phyloP scores from a whole-genome alignment of 1,140 invertebrate genomes.

The Nasonia longicornis region DNA sequence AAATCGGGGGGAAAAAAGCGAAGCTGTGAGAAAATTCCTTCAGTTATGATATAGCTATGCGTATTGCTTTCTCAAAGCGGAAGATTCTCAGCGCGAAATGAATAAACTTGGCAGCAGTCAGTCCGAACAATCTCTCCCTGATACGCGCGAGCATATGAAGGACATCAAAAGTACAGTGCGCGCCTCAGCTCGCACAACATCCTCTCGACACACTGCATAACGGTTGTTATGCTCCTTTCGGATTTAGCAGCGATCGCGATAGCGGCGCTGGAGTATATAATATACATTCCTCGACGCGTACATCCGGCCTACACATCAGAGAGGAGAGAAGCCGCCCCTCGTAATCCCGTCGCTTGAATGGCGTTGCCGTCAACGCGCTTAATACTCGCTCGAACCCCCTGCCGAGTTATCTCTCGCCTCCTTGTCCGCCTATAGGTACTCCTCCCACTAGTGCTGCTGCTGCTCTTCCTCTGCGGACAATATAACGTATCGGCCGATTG shows the following conservation, averaged over 20 bases:
- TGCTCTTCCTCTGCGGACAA: neutral
- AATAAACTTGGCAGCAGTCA: too few relatives aligned
- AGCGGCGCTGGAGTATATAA: neutral
- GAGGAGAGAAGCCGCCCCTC: neutral
- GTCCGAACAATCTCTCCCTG: too few relatives aligned
- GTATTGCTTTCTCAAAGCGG: neutral
- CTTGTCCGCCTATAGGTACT: neutral
- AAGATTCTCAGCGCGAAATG: too few relatives aligned
- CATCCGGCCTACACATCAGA: neutral
- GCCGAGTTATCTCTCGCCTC: neutral
- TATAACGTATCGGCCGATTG: slow-evolving; percentile 4
- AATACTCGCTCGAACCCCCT: neutral
- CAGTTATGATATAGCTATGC: neutral
- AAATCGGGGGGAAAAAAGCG: too few relatives aligned
- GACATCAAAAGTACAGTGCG: neutral
- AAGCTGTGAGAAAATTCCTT: neutral
- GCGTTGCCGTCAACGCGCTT: neutral
- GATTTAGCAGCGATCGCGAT: neutral
- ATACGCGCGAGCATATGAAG: neutral
- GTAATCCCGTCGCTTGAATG: neutral
- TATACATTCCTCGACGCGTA: neutral
- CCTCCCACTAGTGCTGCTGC: neutral
- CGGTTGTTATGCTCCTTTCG: neutral
- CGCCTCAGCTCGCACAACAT: neutral
- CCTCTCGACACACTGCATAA: neutral